Conservation (phyloP, 2,113 vertebrate genomes). For the Sinocyclocheilus anshuiensis region DNA sequence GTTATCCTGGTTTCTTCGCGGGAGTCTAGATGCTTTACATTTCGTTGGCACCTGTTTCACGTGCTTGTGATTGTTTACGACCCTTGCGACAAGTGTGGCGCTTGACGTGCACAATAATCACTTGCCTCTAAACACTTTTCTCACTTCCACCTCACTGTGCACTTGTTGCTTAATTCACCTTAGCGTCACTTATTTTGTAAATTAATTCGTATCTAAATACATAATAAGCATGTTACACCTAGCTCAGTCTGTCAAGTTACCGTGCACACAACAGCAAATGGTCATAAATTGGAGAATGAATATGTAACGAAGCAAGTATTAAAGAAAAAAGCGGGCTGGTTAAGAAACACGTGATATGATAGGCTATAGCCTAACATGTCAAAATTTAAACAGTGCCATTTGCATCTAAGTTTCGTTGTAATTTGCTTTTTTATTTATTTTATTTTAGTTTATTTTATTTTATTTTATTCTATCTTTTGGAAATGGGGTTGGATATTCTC, state of each 20-base stretch:
- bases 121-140: constrained; percentile 52
- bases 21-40: constrained; percentile 60
- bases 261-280: not conserved
- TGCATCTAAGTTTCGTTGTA: not conserved
- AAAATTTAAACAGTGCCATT: not conserved
- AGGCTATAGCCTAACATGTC: not conserved
- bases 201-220: not conserved
- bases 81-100: constrained; percentile 62
- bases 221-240: not conserved
- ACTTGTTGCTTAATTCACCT: constrained; percentile 37
- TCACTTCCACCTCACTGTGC: constrained; percentile 12
- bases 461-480: too few species aligned
- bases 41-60: constrained; percentile 66
- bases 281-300: not conserved
- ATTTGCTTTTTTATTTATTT: not conserved
- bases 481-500: constrained; percentile 53
- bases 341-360: not conserved
- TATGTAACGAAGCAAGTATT: not conserved
- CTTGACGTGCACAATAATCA: constrained; percentile 62
- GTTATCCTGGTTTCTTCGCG: constrained; percentile 51
- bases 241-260: not conserved
- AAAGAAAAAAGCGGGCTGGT: not conserved
- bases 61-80: constrained; percentile 52
- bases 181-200: not conserved
- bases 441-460: too few species aligned